phyloP scores from a whole-genome alignment of 2,113 vertebrate genomes.

The Struthidea cinerea region DNA sequence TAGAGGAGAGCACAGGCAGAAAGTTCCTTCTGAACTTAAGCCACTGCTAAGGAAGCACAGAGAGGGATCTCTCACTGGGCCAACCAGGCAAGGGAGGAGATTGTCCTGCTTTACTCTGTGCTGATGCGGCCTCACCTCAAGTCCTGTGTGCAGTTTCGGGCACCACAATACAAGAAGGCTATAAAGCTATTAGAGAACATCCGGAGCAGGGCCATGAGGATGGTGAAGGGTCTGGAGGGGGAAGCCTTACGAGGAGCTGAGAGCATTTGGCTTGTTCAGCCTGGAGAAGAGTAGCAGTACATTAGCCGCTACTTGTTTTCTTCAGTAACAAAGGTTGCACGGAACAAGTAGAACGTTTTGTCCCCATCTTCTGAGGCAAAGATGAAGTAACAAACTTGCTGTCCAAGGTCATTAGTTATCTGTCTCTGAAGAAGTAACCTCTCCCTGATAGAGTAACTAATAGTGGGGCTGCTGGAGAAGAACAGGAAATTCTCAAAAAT shows the following conservation, averaged over 20 bases:
- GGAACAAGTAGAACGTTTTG: not conserved
- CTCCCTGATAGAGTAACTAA: not conserved
- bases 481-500: not conserved
- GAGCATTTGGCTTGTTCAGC: not conserved
- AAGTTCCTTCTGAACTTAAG: not conserved
- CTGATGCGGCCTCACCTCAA: fast-evolving
- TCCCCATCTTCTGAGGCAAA: not conserved
- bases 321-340: not conserved
- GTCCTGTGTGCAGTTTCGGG: not conserved
- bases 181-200: not conserved
- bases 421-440: not conserved
- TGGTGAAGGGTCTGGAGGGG: not conserved
- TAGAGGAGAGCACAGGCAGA: not conserved
- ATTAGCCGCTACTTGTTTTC: not conserved
- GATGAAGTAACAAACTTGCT: not conserved
- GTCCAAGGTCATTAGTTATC: not conserved
- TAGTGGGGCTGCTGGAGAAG: not conserved
- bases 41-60: not conserved
- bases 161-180: not conserved
- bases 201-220: not conserved
- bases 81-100: not conserved
- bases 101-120: not conserved
- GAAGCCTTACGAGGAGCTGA: not conserved
- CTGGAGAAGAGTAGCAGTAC: not conserved
- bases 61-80: not conserved